Percentiles rank a stretch among this genome's conserved stretches.
phyloP scores from a whole-genome alignment of 2,797 vertebrate species.

The Jordanella pulchra region DNA sequence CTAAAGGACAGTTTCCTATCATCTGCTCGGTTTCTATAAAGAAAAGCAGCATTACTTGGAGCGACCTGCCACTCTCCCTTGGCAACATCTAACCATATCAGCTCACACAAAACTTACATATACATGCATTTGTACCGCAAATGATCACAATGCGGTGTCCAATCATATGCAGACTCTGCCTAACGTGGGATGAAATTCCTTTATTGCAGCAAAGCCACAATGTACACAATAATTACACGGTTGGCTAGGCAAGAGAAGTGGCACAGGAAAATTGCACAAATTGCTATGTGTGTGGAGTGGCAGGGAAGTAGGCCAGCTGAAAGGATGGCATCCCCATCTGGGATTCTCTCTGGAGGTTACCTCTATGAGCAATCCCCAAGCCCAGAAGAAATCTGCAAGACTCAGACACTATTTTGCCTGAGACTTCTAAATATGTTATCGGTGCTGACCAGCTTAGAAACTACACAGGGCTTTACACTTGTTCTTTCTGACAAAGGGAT shows the following conservation, averaged over 20 bases:
- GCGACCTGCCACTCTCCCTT: conserved; percentile 7
- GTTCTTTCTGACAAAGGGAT: conserved; percentile 33
- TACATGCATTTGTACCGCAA: neutral
- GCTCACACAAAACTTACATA: neutral
- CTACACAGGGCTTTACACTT: conserved; percentile 26
- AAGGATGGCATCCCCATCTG: conserved; percentile 67
- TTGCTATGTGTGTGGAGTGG: conserved; percentile 57
- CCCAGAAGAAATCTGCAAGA: conserved; percentile 38
- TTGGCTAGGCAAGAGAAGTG: conserved; percentile 62
- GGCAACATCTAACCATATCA: conserved; percentile 7
- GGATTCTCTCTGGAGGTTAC: conserved; percentile 61
- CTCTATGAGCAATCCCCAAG: conserved; percentile 41
- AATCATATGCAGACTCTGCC: conserved; percentile 33
- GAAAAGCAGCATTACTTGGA: conserved; percentile 18
- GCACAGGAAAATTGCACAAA: conserved; percentile 62
- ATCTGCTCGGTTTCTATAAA: neutral
- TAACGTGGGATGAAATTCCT: conserved; percentile 28
- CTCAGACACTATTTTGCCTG: conserved; percentile 29
- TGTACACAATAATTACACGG: conserved; percentile 69
- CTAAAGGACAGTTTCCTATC: neutral
- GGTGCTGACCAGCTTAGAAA: conserved; percentile 41
- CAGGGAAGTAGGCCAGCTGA: conserved; percentile 68
- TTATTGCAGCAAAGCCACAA: conserved; percentile 33
- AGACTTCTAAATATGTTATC: conserved; percentile 39
- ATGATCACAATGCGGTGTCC: neutral